Percentiles rank a stretch among this genome's conserved stretches.
These are phyloP conservation scores for Entomobrya multifasciata DNA, from an alignment of 2,888 invertebrate genomes.

Conservation along the genomic window DNA sequence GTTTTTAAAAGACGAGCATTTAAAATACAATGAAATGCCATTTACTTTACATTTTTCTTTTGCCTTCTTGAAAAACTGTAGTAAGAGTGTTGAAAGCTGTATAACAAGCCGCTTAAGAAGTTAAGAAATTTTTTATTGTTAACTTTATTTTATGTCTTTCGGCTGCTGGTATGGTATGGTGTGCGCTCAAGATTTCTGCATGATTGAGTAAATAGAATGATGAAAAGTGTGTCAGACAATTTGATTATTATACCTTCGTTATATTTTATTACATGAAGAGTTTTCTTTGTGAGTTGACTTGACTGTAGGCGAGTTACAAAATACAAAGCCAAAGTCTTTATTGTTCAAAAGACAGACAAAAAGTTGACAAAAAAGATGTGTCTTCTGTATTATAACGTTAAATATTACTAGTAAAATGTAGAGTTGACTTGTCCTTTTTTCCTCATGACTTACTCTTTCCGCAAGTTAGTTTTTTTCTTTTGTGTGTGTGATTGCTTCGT, in stretches of 20 bases:
- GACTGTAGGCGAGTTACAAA: too few species aligned
- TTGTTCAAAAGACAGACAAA: too few species aligned
- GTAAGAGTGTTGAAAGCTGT: background rate
- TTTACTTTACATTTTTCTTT: background rate
- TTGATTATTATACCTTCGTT: slow-evolving; percentile 16
- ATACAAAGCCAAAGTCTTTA: too few species aligned
- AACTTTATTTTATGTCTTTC: background rate
- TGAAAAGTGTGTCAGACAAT: slow-evolving; percentile 52
- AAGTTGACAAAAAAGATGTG: background rate
- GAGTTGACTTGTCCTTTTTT: too few species aligned
- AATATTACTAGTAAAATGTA: too few species aligned
- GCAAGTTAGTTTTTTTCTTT: background rate
- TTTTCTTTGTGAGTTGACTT: too few species aligned
- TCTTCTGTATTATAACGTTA: background rate
- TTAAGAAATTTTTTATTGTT: slow-evolving; percentile 3
- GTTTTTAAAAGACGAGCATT: background rate
- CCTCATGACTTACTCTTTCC: background rate
- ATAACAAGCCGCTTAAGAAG: background rate
- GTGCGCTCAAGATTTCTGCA: slow-evolving; percentile 36
- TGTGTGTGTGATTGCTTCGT: background rate
- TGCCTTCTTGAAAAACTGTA: background rate
- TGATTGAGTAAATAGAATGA: slow-evolving; percentile 54
- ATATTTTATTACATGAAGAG: background rate
- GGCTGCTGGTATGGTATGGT: background rate
- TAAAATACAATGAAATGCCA: slow-evolving; percentile 4